Base-by-base conservation (phyloP, 2,113 vertebrate genomes). In the Jaculus jaculus region DNA sequence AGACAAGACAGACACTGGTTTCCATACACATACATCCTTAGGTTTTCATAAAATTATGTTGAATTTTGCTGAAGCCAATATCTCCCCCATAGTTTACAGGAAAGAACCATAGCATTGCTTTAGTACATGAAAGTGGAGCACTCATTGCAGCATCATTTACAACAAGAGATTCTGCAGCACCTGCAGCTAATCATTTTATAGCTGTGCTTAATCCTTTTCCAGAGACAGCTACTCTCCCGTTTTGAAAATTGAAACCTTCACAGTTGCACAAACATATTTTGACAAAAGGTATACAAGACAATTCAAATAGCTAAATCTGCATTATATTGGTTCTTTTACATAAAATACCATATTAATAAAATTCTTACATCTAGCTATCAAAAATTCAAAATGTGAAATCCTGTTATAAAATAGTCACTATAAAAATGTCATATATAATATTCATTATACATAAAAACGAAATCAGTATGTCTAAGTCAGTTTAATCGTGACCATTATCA, bases 391-490 rank as follows among this genome's bases (percentile, higher is more conserved):
- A 96, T 97, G 91, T 98, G 97, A 98, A 98, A 97, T 96, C 95
- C 96, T 95, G 2, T 98, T 98, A 97, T 97, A 97, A 98, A 98
- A 97, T 97, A 87, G 85, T 68, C 93, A 91, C 97, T 96, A 93
- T 98, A 97, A 98, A 98, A 97, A 81, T 97, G 96, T 97, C 97
- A 97, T 97, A 96, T 98, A 97, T 97, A 98, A 98, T 98, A 98
- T 98, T 98, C 97, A 98, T 98, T 98, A 97, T 91, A 97, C 97
- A 98, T 97, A 97, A 98, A 98, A 97, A 98, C 97, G 97, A 97
- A 98, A 98, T 98, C 96, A 97, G 97, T 97, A 97, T 98, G 96
- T 96, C 96, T 97, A 96, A 98, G 96, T 98, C 97, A 97, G 90
- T 98, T 98, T 97, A 97, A 97, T 98, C 94, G 74, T 97, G 96